These are phyloP conservation scores for Scleropages formosus DNA, from an alignment of 2,797 vertebrate species.

Conservation along the genomic window DNA sequence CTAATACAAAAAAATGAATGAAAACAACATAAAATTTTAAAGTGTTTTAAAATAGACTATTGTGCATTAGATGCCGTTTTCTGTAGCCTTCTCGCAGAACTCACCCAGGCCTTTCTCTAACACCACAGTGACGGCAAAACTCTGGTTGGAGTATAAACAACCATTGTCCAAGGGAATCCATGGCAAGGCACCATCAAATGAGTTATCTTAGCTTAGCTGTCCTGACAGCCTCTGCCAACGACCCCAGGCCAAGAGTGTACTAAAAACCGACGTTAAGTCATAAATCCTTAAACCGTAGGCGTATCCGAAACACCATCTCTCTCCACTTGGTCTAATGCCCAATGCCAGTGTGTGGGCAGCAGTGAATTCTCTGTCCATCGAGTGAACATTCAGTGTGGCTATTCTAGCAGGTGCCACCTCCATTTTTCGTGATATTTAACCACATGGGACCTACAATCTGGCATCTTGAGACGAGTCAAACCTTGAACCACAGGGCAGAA, in stretches of 20 bases:
- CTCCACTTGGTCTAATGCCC: background rate
- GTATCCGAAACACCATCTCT: background rate
- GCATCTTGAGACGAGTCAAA: background rate
- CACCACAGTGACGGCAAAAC: background rate
- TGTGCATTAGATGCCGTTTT: background rate
- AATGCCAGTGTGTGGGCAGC: constrained; percentile 7
- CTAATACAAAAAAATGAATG: too few species aligned
- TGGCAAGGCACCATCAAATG: background rate
- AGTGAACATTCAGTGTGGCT: constrained; percentile 18
- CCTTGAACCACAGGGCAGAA: background rate
- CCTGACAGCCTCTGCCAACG: background rate
- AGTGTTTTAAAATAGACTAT: background rate
- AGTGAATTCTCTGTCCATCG: constrained; percentile 16
- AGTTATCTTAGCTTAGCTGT: background rate
- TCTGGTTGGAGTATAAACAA: background rate
- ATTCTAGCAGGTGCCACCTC: constrained; percentile 6
- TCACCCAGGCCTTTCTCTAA: background rate
- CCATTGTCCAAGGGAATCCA: background rate
- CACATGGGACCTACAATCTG: background rate
- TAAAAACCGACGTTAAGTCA: constrained; percentile 16
- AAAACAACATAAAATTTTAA: too few species aligned
- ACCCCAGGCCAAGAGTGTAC: background rate
- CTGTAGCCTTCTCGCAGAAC: background rate
- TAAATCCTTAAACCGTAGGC: background rate
- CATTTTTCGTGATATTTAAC: background rate